These are phyloP conservation scores for Eupithecia tripunctaria DNA, from an alignment of 2,888 invertebrate species.

Conservation along the genomic window DNA sequence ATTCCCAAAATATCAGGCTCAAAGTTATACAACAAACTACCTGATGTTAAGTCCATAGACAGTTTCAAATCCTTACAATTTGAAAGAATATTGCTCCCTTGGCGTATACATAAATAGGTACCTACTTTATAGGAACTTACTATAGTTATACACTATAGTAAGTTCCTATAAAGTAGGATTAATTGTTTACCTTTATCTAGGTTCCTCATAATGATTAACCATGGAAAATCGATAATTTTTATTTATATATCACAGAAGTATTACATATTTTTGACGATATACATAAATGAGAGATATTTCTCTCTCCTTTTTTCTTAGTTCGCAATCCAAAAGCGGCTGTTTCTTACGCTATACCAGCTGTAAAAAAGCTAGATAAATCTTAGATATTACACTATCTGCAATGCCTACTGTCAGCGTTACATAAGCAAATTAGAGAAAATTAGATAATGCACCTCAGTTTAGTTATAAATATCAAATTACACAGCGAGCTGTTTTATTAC, in stretches of 20 bases:
- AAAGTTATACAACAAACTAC: background rate
- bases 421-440: conserved; percentile 34
- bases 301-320: background rate
- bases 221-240: background rate
- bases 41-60: no score
- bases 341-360: background rate
- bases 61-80: no score
- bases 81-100: no score
- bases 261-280: background rate
- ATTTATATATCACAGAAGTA: no score
- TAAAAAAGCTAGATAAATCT: background rate
- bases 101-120: no score
- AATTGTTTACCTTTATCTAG: no score
- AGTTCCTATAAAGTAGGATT: no score
- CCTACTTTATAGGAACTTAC: no score
- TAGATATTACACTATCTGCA: conserved; percentile 5
- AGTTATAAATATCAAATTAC: conserved; percentile 37
- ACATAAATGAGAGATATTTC: background rate
- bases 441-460: conserved; percentile 28
- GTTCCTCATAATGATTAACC: background rate
- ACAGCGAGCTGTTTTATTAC: conserved; percentile 32
- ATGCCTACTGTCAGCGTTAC: conserved; percentile 14
- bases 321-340: background rate
- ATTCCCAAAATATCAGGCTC: background rate
- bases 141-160: no score